These are phyloP conservation scores for Hestina assimilis DNA, from an alignment of 1,140 invertebrate species.

Conservation along the genomic window DNA sequence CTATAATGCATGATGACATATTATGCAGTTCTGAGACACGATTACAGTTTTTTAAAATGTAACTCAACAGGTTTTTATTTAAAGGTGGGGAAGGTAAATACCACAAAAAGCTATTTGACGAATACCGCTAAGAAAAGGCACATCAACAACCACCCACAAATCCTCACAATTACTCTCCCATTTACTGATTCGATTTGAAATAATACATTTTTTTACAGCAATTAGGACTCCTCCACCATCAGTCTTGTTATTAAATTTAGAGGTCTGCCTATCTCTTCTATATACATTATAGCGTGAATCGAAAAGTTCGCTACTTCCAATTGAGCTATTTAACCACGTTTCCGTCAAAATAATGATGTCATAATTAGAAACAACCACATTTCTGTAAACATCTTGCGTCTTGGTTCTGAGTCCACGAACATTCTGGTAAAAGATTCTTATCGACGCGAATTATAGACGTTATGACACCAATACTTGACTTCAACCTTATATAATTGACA, in stretches of 20 bases:
- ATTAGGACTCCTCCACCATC: conserved; percentile 5
- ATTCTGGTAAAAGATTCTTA: neutral
- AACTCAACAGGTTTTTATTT: neutral
- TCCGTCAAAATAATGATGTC: conserved; percentile 1
- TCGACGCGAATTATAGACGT: too few species aligned
- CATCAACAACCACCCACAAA: too few species aligned
- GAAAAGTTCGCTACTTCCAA: neutral
- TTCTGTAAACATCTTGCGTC: neutral
- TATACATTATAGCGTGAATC: neutral
- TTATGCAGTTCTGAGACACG: neutral
- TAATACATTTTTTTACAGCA: conserved; percentile 15
- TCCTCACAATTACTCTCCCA: neutral
- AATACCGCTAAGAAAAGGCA: too few species aligned
- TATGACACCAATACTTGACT: too few species aligned
- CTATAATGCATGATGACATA: too few species aligned
- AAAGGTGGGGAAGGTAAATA: neutral
- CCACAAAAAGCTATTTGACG: too few species aligned
- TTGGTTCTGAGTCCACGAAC: neutral
- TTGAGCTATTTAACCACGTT: neutral
- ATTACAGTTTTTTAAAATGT: neutral
- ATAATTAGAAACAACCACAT: neutral
- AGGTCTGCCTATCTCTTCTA: conserved; percentile 15
- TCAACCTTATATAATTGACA: too few species aligned
- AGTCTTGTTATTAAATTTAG: neutral
- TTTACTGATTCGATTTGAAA: neutral